Percentiles rank a stretch among this genome's conserved stretches.
phyloP scores from a whole-genome alignment of 2,113 vertebrate species.

The Leptosomus discolor region DNA sequence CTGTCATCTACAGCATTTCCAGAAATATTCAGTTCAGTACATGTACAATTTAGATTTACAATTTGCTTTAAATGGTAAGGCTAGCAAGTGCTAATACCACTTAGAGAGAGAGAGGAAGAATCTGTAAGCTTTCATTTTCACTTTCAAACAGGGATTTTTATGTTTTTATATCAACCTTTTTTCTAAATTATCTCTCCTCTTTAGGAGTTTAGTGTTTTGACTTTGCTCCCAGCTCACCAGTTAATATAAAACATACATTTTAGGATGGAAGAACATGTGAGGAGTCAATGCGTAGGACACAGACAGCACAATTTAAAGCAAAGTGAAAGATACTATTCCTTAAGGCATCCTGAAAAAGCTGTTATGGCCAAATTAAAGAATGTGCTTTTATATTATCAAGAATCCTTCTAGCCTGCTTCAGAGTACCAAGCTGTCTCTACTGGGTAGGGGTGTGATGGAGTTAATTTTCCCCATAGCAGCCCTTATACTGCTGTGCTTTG shows the following conservation, averaged over 20 bases:
- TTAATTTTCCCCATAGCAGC: not conserved
- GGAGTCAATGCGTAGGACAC: not conserved
- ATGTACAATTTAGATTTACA: not conserved
- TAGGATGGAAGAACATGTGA: not conserved
- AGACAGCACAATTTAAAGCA: not conserved
- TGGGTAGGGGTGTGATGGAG: not conserved
- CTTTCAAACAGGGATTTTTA: not conserved
- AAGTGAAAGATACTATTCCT: not conserved
- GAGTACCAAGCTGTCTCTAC: not conserved
- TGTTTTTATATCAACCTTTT: not conserved
- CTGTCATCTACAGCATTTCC: not conserved
- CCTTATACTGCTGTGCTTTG: not conserved
- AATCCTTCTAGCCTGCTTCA: not conserved
- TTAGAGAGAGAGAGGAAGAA: not conserved
- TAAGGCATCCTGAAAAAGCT: not conserved
- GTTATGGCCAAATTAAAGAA: not conserved
- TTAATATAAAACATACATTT: not conserved
- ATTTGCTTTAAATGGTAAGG: not conserved
- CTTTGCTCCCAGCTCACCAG: fast-evolving
- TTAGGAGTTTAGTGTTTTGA: not conserved
- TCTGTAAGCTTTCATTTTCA: not conserved
- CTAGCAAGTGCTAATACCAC: not conserved
- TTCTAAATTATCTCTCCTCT: not conserved
- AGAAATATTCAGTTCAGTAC: not conserved
- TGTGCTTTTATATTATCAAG: not conserved